Percentiles rank a stretch among this genome's conserved stretches.
These are phyloP conservation scores for Onthophagus sagittarius DNA, from an alignment of 2,888 invertebrate genomes.

Conservation along the genomic window DNA sequence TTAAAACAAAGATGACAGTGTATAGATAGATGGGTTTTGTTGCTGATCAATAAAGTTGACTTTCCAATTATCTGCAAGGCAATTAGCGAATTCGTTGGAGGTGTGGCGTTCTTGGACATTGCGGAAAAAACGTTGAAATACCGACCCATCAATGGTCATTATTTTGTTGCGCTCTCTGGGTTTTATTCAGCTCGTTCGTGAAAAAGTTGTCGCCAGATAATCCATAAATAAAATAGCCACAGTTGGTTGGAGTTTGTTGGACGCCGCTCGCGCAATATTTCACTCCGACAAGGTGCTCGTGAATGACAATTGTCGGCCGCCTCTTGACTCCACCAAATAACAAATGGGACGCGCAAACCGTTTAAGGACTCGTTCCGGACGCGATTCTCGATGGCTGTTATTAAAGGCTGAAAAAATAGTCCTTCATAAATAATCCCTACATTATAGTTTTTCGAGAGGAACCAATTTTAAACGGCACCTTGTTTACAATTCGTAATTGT, in stretches of 20 bases:
- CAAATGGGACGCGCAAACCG: background rate
- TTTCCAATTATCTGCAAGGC: background rate
- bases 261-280: slow-evolving; percentile 3
- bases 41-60: background rate
- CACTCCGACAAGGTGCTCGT: slow-evolving; percentile 9
- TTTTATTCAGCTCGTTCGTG: background rate
- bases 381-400: background rate
- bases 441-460: background rate
- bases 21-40: background rate
- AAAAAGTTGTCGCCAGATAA: background rate
- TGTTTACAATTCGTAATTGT: background rate
- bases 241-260: background rate
- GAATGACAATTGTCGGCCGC: slow-evolving; percentile 9
- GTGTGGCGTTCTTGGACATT: background rate
- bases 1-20: background rate
- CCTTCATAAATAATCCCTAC: background rate
- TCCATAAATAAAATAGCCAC: slow-evolving; percentile 6
- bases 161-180: background rate
- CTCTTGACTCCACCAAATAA: slow-evolving; percentile 1
- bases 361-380: background rate
- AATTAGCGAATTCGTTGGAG: background rate
- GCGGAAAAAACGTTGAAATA: background rate
- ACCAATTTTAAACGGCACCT: background rate
- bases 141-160: background rate
- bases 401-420: background rate